Conservation (phyloP, 1,140 invertebrate genomes). For the Sinonovacula constricta region DNA sequence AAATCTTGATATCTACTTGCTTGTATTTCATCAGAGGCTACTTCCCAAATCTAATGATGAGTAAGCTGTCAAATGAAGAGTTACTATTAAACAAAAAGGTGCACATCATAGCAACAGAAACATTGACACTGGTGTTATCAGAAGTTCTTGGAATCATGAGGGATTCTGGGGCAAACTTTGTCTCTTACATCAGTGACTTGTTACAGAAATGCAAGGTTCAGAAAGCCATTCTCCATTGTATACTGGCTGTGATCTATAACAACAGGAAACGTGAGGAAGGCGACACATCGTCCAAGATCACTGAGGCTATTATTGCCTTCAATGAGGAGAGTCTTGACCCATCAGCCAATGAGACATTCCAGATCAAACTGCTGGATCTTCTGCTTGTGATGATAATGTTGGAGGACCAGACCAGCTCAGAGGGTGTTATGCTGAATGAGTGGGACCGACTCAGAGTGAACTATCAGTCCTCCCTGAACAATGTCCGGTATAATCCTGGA, state of each 20-base stretch:
- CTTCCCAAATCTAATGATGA: constrained; percentile 86
- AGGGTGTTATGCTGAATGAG: constrained; percentile 38
- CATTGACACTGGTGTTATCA: constrained; percentile 87
- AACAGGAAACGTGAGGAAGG: constrained; percentile 76
- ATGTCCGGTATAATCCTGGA: constrained; percentile 60
- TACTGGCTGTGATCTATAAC: constrained; percentile 88
- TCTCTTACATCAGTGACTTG: constrained; percentile 90
- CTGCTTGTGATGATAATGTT: constrained; percentile 88
- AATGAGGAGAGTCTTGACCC: constrained; percentile 84
- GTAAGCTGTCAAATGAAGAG: constrained; percentile 85
- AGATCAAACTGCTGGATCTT: constrained; percentile 87
- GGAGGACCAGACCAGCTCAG: constrained; percentile 81
- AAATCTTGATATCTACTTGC: constrained; percentile 88
- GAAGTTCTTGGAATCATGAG: constrained; percentile 90
- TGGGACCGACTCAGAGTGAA: constrained; percentile 67
- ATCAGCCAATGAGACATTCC: constrained; percentile 87
- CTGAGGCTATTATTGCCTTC: constrained; percentile 90
- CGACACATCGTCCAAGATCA: constrained; percentile 82
- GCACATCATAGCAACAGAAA: constrained; percentile 87
- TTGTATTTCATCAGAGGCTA: constrained; percentile 90
- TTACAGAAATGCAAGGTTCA: constrained; percentile 91
- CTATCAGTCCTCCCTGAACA: constrained; percentile 60
- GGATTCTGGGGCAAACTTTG: constrained; percentile 89
- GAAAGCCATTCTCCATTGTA: constrained; percentile 91
- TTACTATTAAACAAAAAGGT: constrained; percentile 87